phyloP scores from a whole-genome alignment of 2,113 vertebrate species.

The Zeus faber region DNA sequence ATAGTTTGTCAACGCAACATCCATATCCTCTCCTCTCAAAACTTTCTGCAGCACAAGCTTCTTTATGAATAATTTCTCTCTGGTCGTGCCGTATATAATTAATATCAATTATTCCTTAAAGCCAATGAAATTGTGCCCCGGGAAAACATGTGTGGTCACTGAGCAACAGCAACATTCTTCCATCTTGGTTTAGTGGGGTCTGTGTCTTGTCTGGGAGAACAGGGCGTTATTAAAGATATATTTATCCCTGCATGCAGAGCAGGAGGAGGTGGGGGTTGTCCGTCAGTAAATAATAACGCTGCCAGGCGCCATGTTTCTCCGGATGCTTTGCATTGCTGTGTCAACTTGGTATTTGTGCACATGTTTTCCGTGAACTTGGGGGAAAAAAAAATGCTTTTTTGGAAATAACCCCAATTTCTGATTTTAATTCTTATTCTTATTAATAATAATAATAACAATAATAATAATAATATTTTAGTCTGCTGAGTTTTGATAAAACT shows the following conservation, averaged over 20 bases:
- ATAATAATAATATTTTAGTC: too few species aligned
- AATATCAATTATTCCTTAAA: conserved; percentile 2
- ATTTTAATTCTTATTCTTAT: too few species aligned
- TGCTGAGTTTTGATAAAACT: too few species aligned
- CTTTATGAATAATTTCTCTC: not conserved
- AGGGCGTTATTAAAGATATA: too few species aligned
- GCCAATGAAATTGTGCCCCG: conserved; percentile 1
- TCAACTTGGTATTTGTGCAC: too few species aligned
- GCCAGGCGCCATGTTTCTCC: conserved; percentile 7
- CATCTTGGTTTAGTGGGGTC: conserved; percentile 15
- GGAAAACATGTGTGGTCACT: conserved; percentile 34
- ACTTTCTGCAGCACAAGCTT: not conserved
- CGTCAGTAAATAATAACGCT: not conserved
- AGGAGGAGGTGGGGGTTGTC: conserved; percentile 17
- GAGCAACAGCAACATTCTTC: conserved; percentile 34
- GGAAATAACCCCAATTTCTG: too few species aligned
- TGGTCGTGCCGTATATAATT: too few species aligned
- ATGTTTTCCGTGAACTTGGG: too few species aligned
- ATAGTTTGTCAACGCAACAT: too few species aligned
- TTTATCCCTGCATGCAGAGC: conserved; percentile 26
- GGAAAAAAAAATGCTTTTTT: too few species aligned
- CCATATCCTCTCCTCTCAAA: too few species aligned
- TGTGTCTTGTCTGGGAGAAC: conserved; percentile 31
- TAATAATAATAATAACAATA: too few species aligned
- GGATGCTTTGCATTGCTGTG: conserved; percentile 22